phyloP scores from a whole-genome alignment of 2,888 invertebrate genomes.

The Cancer borealis region DNA sequence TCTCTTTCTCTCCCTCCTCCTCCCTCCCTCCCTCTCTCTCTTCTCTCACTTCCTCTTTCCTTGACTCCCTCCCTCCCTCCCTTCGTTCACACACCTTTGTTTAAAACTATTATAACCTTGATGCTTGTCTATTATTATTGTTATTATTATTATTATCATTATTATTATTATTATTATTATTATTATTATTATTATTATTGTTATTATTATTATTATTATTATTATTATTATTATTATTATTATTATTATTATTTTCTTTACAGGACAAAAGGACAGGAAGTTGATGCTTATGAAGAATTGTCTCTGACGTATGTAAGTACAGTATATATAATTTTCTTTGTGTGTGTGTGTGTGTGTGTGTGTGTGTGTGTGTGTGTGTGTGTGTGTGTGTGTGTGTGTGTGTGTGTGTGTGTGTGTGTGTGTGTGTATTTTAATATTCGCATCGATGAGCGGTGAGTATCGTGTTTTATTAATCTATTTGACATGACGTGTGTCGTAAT shows the following conservation, averaged over 20 bases:
- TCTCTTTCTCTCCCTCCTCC: not conserved
- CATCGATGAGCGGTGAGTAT: not conserved
- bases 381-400: slow-evolving; percentile 14
- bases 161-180: slow-evolving; percentile 39
- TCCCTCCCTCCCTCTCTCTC: not conserved
- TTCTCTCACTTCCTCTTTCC: not conserved
- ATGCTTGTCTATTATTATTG: not conserved
- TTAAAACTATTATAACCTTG: too few relatives aligned
- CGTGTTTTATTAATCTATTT: not conserved
- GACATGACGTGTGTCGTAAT: not conserved
- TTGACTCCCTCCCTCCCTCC: not conserved
- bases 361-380: slow-evolving; percentile 32
- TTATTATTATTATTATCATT: slow-evolving; percentile 52
- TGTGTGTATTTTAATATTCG: not conserved
- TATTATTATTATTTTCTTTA: slow-evolving; percentile 16
- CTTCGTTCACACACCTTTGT: too few relatives aligned
- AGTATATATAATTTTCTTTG: not conserved
- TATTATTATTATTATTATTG: slow-evolving; percentile 31
- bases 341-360: not conserved
- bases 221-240: slow-evolving; percentile 47
- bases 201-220: slow-evolving; percentile 53
- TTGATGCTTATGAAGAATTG: not conserved
- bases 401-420: not conserved
- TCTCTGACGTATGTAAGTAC: not conserved
- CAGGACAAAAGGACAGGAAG: not conserved